These are phyloP conservation scores for Acrobasis repandana DNA, from an alignment of 2,888 invertebrate genomes.

Conservation along the genomic window DNA sequence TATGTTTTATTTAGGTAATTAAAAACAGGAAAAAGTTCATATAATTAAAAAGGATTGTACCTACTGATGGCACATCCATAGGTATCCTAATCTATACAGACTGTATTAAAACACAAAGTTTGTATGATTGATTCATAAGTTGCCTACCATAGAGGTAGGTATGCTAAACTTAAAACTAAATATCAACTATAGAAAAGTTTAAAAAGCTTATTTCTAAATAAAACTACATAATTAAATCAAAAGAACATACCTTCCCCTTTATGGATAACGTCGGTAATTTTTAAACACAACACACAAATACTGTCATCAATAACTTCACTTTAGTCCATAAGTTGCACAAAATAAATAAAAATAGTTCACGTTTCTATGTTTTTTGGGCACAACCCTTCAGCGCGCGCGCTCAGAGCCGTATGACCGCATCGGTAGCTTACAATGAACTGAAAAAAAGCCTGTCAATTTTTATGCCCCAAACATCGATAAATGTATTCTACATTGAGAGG, in stretches of 20 bases:
- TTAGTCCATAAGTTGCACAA: slow-evolving; percentile 38
- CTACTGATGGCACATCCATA: no score
- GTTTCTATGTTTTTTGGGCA: slow-evolving; percentile 49
- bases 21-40: no score
- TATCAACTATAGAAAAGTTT: not conserved
- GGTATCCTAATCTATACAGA: no score
- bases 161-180: not conserved
- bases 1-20: no score
- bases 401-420: slow-evolving; percentile 50
- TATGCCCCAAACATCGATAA: slow-evolving; percentile 81
- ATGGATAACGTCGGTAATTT: not conserved
- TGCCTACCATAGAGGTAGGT: not conserved
- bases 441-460: slow-evolving; percentile 83
- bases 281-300: slow-evolving; percentile 6
- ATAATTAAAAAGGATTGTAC: no score
- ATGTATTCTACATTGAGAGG: slow-evolving; percentile 78
- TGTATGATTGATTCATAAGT: no score
- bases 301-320: slow-evolving; percentile 42
- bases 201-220: not conserved
- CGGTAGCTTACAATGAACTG: slow-evolving; percentile 73
- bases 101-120: no score
- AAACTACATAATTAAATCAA: not conserved
- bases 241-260: not conserved
- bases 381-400: slow-evolving; percentile 59
- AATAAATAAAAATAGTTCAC: slow-evolving; percentile 10